Percentiles rank a stretch among this genome's conserved stretches.
Evolutionary conservation across 2,888 invertebrate species (phyloP).

Genomic region (Drosophila planitibia): DNA sequence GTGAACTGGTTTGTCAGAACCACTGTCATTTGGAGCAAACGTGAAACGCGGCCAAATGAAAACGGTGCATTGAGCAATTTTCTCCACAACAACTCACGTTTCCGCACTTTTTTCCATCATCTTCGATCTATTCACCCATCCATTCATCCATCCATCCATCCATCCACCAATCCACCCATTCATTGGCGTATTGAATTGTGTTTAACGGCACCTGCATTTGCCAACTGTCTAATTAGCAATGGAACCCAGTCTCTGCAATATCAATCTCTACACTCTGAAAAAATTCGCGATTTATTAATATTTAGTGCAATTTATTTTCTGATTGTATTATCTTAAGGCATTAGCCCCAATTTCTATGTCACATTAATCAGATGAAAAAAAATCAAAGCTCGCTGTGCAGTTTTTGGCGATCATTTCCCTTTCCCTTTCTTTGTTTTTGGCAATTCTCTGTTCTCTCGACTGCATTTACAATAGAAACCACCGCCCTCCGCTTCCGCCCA

Average conservation of each 20-base stretch:
- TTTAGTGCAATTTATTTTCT: not conserved
- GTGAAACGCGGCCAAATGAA: slow-evolving; percentile 45
- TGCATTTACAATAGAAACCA: slow-evolving; percentile 31
- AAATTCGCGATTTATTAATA: not conserved
- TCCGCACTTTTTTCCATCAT: slow-evolving; percentile 59
- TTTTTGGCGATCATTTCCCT: slow-evolving; percentile 56
- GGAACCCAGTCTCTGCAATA: slow-evolving; percentile 24
- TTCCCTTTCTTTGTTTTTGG: slow-evolving; percentile 26
- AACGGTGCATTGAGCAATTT: slow-evolving; percentile 77
- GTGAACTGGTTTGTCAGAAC: slow-evolving; percentile 55
- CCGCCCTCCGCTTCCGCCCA: slow-evolving; percentile 33
- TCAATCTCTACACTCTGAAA: slow-evolving; percentile 3
- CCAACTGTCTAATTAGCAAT: slow-evolving; percentile 55
- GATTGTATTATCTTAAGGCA: slow-evolving; percentile 18
- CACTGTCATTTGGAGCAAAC: slow-evolving; percentile 65
- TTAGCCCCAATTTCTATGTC: slow-evolving; percentile 15
- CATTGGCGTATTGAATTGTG: slow-evolving; percentile 49
- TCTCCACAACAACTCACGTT: slow-evolving; percentile 69
- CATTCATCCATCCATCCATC: slow-evolving; percentile 7
- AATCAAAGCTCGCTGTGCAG: slow-evolving; percentile 6
- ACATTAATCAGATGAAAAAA: slow-evolving; percentile 12
- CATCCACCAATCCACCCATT: slow-evolving; percentile 10
- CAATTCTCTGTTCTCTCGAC: slow-evolving; percentile 5
- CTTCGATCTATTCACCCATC: slow-evolving; percentile 30
- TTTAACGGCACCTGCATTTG: slow-evolving; percentile 66